These are phyloP conservation scores for Nesoenas mayeri DNA, from an alignment of 2,113 vertebrate species.

Conservation along the genomic window DNA sequence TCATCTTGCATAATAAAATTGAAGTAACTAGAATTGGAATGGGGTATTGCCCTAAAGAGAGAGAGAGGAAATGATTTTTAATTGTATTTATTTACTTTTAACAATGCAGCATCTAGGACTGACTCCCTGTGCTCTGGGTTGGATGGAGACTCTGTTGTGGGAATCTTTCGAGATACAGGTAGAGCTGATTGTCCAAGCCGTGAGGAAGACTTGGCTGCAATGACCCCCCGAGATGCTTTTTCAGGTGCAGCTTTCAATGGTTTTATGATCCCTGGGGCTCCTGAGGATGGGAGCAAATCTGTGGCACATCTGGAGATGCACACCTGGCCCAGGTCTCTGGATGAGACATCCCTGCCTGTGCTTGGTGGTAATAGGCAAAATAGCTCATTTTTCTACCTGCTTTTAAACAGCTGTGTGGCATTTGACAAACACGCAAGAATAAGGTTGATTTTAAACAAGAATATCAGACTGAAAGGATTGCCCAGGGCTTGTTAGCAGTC, in stretches of 20 bases:
- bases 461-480: background rate
- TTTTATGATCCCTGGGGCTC: background rate
- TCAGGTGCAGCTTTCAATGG: background rate
- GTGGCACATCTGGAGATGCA: background rate
- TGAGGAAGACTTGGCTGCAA: background rate
- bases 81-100: background rate
- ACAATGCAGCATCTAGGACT: background rate
- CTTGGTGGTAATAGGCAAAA: background rate
- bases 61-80: background rate
- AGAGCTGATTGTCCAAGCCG: accelerated
- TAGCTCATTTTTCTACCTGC: background rate
- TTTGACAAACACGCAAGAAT: background rate
- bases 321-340: background rate
- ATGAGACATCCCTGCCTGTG: background rate
- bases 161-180: background rate
- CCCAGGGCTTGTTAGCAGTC: background rate
- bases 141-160: background rate
- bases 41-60: background rate
- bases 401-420: background rate
- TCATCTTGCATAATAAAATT: background rate
- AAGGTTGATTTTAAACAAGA: background rate
- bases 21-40: background rate
- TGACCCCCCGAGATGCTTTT: background rate
- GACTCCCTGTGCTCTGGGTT: background rate
- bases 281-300: background rate